A percentile compares a stretch with the other conserved stretches of the same genome.
phyloP scores from a whole-genome alignment of 1,140 invertebrate species.

The Muscidifurax raptorellus region DNA sequence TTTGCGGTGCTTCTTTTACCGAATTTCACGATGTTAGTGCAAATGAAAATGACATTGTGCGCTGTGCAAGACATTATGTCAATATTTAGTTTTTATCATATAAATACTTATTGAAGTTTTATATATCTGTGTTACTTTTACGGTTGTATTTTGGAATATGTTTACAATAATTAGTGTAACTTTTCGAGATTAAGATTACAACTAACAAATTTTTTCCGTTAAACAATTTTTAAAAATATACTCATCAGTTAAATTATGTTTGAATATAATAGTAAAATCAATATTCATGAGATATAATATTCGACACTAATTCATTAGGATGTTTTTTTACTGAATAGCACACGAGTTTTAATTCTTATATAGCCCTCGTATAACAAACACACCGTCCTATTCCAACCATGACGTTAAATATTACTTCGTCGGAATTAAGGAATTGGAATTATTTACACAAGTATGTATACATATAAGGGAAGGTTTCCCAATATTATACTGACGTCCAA shows the following conservation, averaged over 20 bases:
- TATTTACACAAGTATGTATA: conserved; percentile 65
- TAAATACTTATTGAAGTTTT: conserved; percentile 58
- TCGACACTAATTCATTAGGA: neutral
- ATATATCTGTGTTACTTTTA: neutral
- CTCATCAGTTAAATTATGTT: neutral
- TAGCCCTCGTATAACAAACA: too few species aligned
- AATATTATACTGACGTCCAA: neutral
- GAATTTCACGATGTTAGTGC: conserved; percentile 2
- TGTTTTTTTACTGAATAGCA: neutral
- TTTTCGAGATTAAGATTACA: neutral
- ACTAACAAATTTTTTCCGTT: neutral
- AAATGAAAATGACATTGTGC: conserved; percentile 50
- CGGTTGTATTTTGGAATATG: neutral
- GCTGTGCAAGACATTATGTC: conserved; percentile 44
- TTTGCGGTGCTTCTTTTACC: conserved; percentile 52
- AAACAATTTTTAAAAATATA: neutral
- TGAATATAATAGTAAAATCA: neutral
- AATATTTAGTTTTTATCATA: conserved; percentile 61
- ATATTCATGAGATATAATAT: neutral
- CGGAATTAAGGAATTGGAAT: conserved; percentile 58
- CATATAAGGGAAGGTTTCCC: conserved; percentile 49
- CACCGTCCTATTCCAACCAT: conserved; percentile 1
- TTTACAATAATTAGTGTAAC: conserved; percentile 11
- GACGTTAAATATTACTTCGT: conserved; percentile 43
- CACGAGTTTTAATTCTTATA: neutral